phyloP scores from a whole-genome alignment of 2,888 invertebrate genomes.

The Dinocampus coccinellae region DNA sequence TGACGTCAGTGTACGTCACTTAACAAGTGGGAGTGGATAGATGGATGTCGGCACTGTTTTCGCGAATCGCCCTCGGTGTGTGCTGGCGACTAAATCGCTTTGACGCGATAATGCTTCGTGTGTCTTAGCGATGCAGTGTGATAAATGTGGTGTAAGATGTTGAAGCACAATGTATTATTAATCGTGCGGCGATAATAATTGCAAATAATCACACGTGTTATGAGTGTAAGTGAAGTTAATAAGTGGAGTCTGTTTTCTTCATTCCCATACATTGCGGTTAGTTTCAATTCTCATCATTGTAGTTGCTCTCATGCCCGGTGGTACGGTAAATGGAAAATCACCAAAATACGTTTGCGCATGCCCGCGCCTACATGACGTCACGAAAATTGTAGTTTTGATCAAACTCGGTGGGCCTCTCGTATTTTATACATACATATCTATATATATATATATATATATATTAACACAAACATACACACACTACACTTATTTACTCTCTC shows the following conservation, averaged over 20 bases:
- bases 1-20: constrained; percentile 70
- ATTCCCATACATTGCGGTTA: neutral
- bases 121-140: constrained; percentile 56
- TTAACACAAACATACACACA: neutral
- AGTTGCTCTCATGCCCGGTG: constrained; percentile 25
- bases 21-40: constrained; percentile 69
- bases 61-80: constrained; percentile 59
- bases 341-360: constrained; percentile 68
- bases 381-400: constrained; percentile 67
- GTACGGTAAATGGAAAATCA: constrained; percentile 66
- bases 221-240: constrained; percentile 6
- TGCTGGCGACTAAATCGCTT: constrained; percentile 51
- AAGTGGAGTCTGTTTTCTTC: neutral
- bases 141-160: constrained; percentile 27
- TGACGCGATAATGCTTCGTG: constrained; percentile 54
- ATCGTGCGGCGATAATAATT: constrained; percentile 3
- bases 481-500: too few relatives aligned
- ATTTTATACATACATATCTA: neutral
- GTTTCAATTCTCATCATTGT: too few relatives aligned
- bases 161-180: constrained; percentile 18
- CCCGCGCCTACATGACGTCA: constrained; percentile 67
- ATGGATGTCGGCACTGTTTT: constrained; percentile 63
- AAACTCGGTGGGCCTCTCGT: constrained; percentile 45
- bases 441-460: neutral
- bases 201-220: constrained; percentile 46